Conservation (phyloP, 2,888 invertebrate genomes). For the Lysandra coridon region DNA sequence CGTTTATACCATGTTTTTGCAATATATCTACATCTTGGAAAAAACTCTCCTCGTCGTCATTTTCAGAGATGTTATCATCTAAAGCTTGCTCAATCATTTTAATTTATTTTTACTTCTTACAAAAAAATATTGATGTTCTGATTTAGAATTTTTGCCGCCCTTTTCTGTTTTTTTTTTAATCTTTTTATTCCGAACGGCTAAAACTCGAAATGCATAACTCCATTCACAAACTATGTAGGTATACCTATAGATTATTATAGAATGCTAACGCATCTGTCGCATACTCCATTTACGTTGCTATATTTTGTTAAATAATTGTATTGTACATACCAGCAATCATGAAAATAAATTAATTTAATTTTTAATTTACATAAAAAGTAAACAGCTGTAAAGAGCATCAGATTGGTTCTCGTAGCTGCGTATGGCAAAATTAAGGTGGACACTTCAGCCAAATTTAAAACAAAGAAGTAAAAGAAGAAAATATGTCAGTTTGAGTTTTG, state of each 20-base stretch:
- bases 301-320: too few relatives aligned
- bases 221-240: too few relatives aligned
- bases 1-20: constrained; percentile 82
- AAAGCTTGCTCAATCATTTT: constrained; percentile 66
- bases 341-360: too few relatives aligned
- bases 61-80: constrained; percentile 71
- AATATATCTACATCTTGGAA: constrained; percentile 88
- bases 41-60: constrained; percentile 84
- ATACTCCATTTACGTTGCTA: background rate
- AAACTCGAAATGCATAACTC: background rate
- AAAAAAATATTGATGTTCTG: background rate
- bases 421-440: too few relatives aligned
- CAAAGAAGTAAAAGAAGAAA: too few relatives aligned
- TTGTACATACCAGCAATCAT: too few relatives aligned
- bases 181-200: background rate
- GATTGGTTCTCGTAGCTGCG: too few relatives aligned
- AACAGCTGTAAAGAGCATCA: too few relatives aligned
- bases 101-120: background rate
- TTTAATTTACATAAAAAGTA: too few relatives aligned
- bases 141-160: constrained; percentile 7
- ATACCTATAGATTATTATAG: too few relatives aligned
- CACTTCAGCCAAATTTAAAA: too few relatives aligned
- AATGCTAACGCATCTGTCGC: too few relatives aligned
- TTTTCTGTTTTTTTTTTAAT: background rate
- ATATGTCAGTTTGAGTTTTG: constrained; percentile 5